Evolutionary conservation across 2,888 invertebrate genomes (phyloP), one percentile per base, ranked within the genome.

Genomic region (Drosophila sordidapex): DNA sequence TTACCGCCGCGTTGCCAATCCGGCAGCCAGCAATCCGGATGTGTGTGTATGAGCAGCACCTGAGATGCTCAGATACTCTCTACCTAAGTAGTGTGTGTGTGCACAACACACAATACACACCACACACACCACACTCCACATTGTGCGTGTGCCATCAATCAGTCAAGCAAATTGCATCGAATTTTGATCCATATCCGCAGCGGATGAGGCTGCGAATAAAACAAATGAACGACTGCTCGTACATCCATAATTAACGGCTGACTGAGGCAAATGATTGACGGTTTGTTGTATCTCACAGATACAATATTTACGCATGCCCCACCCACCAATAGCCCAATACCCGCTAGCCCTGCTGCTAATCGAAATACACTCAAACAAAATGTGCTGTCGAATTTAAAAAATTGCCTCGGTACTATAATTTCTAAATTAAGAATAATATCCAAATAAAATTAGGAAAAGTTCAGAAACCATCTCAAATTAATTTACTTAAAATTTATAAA

Each of bases 151-250:
- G 74, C 82, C 82, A 91, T 91, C 87, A 90, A 83, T 90, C 90
- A 90, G 83, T 91, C 91, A 83, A 74, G 66, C 61, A 78, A 90
- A 91, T 87, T 89, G 89, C 88, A 87, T 75, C 66, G 82, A 91
- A 80, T 91, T 92, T 91, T 90, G 89, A 89, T 84, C 82, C 86
- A 83, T 88, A 90, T 90, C 85, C 91, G 91, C 83, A 74, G 69
- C 69, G 73, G 62, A 71, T 49, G 46, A 64, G 36, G 52, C 54
- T 53, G 69, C 63, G 63, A 70, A 69, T 73, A 36, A 69, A 68
- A 60, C 73, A 71, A 75, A 81, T 76, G 68, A 63, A 48, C 70
- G 54, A 70, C 49, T 53, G 52, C 35, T 56, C 10, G 79, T 71
- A 75, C 68, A 72, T 76, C 76, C 81, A 90, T 89, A 90, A 90